A percentile compares a stretch with the other conserved stretches of the same genome.
Evolutionary conservation across 2,113 vertebrate species (phyloP).

Genomic region (Cacatua alba): DNA sequence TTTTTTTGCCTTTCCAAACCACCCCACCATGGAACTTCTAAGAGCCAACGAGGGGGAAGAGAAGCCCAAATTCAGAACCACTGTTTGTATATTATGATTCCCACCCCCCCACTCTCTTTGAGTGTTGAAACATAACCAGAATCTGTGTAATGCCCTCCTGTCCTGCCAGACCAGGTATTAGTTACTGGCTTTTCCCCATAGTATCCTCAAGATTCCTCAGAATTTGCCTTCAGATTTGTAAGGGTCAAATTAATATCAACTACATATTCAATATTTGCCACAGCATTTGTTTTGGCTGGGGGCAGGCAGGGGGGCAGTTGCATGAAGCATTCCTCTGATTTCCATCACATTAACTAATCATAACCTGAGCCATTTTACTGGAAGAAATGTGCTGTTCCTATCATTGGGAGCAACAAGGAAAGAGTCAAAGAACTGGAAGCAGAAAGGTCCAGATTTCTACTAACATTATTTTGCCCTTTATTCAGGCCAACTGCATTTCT

Average conservation of each 20-base stretch:
- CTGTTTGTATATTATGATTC: neutral
- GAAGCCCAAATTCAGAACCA: neutral
- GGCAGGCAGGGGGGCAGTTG: neutral
- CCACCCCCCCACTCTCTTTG: neutral
- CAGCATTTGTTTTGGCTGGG: neutral
- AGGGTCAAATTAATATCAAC: neutral
- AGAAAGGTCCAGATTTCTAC: slow-evolving; percentile 26
- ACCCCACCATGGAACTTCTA: neutral
- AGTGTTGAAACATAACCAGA: neutral
- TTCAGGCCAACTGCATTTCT: slow-evolving; percentile 42
- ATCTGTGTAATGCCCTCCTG: neutral
- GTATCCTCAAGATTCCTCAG: neutral
- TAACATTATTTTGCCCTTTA: slow-evolving; percentile 13
- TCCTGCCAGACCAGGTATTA: neutral
- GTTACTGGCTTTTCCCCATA: neutral
- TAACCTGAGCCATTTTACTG: slow-evolving; percentile 61
- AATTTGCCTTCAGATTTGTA: slow-evolving; percentile 2
- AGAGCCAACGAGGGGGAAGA: neutral
- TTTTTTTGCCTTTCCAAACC: neutral
- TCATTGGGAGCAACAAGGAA: neutral
- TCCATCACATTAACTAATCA: neutral
- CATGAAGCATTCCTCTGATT: neutral
- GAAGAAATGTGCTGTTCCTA: slow-evolving; percentile 31
- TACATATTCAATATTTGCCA: neutral
- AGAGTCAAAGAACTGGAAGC: slow-evolving; percentile 6